Conservation (phyloP, 2,888 invertebrate species). For the Anaspis maculata region DNA sequence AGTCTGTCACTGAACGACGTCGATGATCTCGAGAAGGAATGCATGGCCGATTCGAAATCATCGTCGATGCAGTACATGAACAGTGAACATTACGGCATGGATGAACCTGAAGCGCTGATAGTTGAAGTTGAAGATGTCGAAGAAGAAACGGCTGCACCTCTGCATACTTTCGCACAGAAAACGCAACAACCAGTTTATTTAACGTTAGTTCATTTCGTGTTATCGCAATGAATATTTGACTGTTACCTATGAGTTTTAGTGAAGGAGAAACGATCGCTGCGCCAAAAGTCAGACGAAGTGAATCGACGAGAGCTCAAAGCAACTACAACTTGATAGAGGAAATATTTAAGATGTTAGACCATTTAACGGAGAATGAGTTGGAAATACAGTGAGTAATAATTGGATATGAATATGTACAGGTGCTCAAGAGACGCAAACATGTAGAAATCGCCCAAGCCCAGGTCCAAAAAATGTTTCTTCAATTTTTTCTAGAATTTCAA, state of each 20-base stretch:
- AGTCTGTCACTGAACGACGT: slow-evolving; percentile 67
- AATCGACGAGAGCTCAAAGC: slow-evolving; percentile 38
- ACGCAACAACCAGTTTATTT: slow-evolving; percentile 68
- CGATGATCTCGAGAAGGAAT: slow-evolving; percentile 53
- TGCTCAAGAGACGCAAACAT: not conserved
- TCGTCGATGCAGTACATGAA: slow-evolving; percentile 22
- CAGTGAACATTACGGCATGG: slow-evolving; percentile 25
- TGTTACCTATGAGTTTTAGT: slow-evolving; percentile 24
- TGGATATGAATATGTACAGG: not conserved
- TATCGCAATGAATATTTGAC: not conserved
- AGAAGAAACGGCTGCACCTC: slow-evolving; percentile 67
- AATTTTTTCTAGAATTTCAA: too few relatives aligned
- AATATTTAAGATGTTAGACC: slow-evolving; percentile 40
- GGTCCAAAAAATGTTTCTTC: too few relatives aligned
- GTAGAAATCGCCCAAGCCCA: too few relatives aligned
- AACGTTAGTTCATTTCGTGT: too few relatives aligned
- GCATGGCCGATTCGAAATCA: slow-evolving; percentile 32
- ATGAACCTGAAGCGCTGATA: slow-evolving; percentile 65
- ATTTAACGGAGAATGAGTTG: slow-evolving; percentile 41
- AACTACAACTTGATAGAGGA: slow-evolving; percentile 45
- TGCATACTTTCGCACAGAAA: slow-evolving; percentile 58
- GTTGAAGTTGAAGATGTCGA: slow-evolving; percentile 76
- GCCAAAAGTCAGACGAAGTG: slow-evolving; percentile 36
- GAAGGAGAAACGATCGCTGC: slow-evolving; percentile 36
- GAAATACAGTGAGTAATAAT: slow-evolving; percentile 28